Base-by-base conservation (phyloP, 2,797 vertebrate species). In the Toxotes lorentzi region DNA sequence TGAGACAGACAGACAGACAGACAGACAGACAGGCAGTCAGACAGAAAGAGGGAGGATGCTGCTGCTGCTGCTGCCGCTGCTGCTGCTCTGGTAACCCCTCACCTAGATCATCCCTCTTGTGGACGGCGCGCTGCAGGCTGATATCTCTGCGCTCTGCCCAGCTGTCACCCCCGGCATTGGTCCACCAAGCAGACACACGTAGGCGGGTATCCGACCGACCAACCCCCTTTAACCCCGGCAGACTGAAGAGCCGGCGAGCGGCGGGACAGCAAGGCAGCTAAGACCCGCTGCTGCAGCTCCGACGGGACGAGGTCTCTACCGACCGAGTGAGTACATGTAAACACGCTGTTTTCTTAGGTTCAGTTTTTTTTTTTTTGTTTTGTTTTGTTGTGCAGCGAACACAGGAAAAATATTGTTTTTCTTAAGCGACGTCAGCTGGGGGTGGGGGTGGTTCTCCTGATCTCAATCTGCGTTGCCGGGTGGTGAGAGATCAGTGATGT, bases 151-250 rank as follows among this genome's bases (percentile, higher is more conserved):
- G 66, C 86, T 86, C 56, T 62, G 86, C 81, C 84, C 93, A 94
- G 93, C 93, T 93, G 94, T 92, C 92, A 87, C 85, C 79, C 79
- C 88, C 86, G 81, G 83, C 91, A 94, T 92, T 90, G 91, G 88
- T 82, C 88, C 89, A 50, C 79, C 80, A 9, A 72, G 83, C 86
- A 74, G 70, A 79, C 85, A 76, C 93, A 95, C 95, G 93, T 94
- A 94, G 85, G 78, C 88, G 60, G 83, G 79, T 53, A 71, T 70
- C 76, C 81, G 79, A 81, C 85, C 79, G 75, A 82, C 86, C 91
- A 84, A 71, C 87, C 89, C 86, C 89, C 86, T 64, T 61, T 45
- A 68, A 45, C 70, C 73, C 79, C 83, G 65, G 83, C 85, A 81
- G 76, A 85, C 70, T 34, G 80, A 65, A 58, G 85, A 89, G 84